Evolutionary conservation across 2,113 vertebrate genomes (phyloP).

Genomic region (Labeo catla): DNA sequence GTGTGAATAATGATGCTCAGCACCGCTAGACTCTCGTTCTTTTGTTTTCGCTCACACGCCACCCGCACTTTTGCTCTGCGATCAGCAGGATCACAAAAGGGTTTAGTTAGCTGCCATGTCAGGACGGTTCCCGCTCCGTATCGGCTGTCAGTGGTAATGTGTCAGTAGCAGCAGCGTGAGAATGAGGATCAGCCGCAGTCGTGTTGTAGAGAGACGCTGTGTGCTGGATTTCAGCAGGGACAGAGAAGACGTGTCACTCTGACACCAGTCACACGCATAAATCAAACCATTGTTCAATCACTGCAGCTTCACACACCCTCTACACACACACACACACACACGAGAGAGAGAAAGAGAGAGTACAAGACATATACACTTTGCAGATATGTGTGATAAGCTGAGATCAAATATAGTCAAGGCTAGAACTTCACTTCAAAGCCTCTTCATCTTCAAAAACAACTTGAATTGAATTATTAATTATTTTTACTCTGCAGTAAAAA

Average conservation of each 20-base stretch:
- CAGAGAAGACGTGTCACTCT: constrained; percentile 50
- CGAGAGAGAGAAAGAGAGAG: constrained; percentile 8
- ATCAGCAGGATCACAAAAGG: not conserved
- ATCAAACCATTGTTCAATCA: constrained; percentile 41
- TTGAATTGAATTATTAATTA: not conserved
- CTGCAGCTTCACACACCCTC: constrained; percentile 30
- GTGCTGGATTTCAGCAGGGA: constrained; percentile 28
- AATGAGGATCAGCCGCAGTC: not conserved
- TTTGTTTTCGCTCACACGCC: not conserved
- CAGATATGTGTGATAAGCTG: not conserved
- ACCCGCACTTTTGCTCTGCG: not conserved
- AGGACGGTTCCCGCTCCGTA: not conserved
- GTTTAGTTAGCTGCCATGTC: not conserved
- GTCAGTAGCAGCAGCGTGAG: not conserved
- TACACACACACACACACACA: constrained; percentile 1
- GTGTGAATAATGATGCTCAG: constrained; percentile 18
- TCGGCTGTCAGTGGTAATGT: constrained; percentile 9
- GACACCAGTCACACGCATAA: constrained; percentile 47
- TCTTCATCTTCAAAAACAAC: not conserved
- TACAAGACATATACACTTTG: constrained; percentile 1
- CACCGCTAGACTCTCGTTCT: not conserved
- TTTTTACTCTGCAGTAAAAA: not conserved
- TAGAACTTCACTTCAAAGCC: not conserved
- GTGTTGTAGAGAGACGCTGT: not conserved
- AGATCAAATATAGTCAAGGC: constrained; percentile 1